Base-by-base conservation (phyloP, 1,140 invertebrate genomes). In the Nasonia longicornis region DNA sequence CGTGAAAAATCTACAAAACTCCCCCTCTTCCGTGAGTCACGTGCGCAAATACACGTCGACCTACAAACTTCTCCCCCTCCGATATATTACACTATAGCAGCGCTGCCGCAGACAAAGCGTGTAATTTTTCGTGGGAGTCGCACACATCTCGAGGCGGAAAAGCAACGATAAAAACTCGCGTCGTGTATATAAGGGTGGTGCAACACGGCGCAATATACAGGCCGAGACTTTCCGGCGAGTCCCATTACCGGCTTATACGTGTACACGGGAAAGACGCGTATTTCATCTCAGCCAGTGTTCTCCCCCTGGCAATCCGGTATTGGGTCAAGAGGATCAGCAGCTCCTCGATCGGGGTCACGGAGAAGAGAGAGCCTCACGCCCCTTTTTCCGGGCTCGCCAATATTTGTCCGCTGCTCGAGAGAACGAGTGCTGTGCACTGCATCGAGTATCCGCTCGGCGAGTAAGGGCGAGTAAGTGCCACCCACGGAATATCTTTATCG, bases 281-380 rank as follows among this genome's bases (percentile, higher is more conserved):
- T 29, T 74, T 67, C 6, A 31, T 26, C 11, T 67, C 31, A 42
- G 20, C 20, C 11, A 48, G 45, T 14, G 0, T 12, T 48, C 45
- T 48, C 45, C 14, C 45, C 45, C 14, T n/a, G 52, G 42, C 10
- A 42, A n/a, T 8, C 22, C 35, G n/a, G 31, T 64, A 73, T 45
- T 69, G 16, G 79, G 79, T 80, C 79, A 80, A 75, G 79, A 80
- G 64, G 72, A 52, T 80, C 26, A 26, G 26, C 26, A 6, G 31
- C 16, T 14, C 42, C 38, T 42, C 35, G 58, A 80, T 73, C 35
- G 69, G 20, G 69, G 69, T 71, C 35, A 71, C 10, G 12, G 16
- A 20, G 16, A 14, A 3, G 20, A 58, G 2, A 2, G 3, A 58
- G 26, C 26, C n/a, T 3, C 2, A 4, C 22, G 22, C n/a, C 11